These are phyloP conservation scores for Pseudorhombus dupliciocellatus DNA, from an alignment of 2,113 vertebrate genomes.

Conservation along the genomic window DNA sequence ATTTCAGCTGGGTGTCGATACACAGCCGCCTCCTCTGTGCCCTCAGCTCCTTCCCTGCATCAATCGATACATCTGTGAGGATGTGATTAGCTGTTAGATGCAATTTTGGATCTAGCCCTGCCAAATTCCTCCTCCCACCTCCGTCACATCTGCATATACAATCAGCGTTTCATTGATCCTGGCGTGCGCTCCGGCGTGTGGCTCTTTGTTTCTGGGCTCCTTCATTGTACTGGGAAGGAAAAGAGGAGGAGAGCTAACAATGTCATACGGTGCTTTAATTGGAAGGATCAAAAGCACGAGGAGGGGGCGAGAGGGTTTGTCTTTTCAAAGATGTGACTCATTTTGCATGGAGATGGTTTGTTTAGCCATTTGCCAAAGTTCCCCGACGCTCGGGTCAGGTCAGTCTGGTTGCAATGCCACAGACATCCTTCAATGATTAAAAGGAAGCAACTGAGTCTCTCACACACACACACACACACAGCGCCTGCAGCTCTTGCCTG, in stretches of 20 bases:
- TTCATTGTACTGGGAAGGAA: background rate
- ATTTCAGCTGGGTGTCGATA: constrained; percentile 26
- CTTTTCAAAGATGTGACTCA: constrained; percentile 36
- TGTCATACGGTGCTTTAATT: constrained; percentile 55
- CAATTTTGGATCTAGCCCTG: constrained; percentile 37
- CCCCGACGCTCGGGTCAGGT: constrained; percentile 58
- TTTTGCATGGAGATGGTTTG: constrained; percentile 54
- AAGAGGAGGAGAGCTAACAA: constrained; percentile 19
- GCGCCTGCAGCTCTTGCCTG: constrained; percentile 61
- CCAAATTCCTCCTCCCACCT: constrained; percentile 27
- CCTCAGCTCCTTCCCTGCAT: constrained; percentile 42
- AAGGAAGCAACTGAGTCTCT: constrained; percentile 53
- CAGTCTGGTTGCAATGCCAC: constrained; percentile 54
- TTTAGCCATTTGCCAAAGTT: constrained; percentile 64
- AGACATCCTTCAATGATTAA: constrained; percentile 68
- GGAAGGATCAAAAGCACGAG: constrained; percentile 53
- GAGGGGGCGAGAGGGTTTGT: constrained; percentile 43
- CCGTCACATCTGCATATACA: constrained; percentile 44
- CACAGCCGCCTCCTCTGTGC: constrained; percentile 26
- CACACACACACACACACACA: constrained; percentile 42
- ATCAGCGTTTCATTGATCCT: constrained; percentile 65
- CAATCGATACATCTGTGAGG: constrained; percentile 57
- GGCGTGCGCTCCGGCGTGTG: constrained; percentile 37
- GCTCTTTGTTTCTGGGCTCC: constrained; percentile 48
- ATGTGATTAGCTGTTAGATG: constrained; percentile 64